Evolutionary conservation across 2,113 vertebrate species (phyloP).

Genomic region (Gallinago media): DNA sequence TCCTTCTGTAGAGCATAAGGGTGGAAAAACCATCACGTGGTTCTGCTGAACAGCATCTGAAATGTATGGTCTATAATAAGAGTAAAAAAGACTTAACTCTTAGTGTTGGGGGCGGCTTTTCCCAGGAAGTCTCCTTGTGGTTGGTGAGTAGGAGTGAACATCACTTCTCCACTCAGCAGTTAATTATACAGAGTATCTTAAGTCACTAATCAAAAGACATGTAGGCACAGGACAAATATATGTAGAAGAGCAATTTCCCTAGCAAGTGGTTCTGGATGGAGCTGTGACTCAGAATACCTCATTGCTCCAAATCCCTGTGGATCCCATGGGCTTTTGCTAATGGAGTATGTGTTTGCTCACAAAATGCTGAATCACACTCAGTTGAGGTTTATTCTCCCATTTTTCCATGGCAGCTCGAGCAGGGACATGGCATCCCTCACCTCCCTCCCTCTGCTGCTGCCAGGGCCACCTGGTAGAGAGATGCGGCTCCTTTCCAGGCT

Average conservation of each 20-base stretch:
- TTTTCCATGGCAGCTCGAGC: background rate
- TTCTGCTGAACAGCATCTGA: background rate
- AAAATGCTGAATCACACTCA: background rate
- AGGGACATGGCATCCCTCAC: background rate
- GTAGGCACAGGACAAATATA: background rate
- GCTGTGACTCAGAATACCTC: background rate
- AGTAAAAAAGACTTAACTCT: background rate
- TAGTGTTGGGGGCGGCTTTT: rapidly evolving
- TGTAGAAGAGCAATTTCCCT: background rate
- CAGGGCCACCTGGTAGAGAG: background rate
- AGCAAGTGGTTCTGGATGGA: background rate
- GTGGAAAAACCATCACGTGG: background rate
- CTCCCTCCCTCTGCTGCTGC: background rate
- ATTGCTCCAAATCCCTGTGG: background rate
- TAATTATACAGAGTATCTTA: background rate
- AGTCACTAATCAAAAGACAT: background rate
- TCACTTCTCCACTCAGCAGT: background rate
- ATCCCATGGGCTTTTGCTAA: background rate
- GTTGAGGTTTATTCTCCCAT: background rate
- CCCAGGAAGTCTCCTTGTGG: no score
- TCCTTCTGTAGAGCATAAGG: background rate
- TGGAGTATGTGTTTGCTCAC: no score
- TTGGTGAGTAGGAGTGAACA: background rate
- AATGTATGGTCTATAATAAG: background rate
- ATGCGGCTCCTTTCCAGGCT: background rate